These are phyloP conservation scores for Phoenicopterus ruber DNA, from an alignment of 2,113 vertebrate species.

Conservation along the genomic window DNA sequence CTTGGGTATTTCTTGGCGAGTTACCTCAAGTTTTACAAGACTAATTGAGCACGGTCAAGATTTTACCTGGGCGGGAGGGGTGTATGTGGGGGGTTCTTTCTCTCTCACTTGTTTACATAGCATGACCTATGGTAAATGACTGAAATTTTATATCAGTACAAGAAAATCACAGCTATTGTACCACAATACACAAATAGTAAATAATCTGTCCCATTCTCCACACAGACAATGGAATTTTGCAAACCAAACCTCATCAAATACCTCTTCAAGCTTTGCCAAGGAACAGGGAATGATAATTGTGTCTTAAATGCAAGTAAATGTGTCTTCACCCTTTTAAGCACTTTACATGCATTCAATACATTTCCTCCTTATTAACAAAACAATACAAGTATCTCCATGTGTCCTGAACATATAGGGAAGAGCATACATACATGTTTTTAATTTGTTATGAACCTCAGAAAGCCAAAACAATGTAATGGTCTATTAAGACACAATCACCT, in stretches of 20 bases:
- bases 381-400: neutral
- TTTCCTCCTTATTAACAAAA: neutral
- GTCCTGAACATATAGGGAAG: neutral
- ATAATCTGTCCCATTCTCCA: neutral
- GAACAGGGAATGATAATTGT: neutral
- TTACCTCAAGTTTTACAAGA: neutral
- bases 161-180: neutral
- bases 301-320: neutral
- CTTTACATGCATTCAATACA: neutral
- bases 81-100: neutral
- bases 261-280: neutral
- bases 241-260: neutral
- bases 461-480: neutral
- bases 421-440: neutral
- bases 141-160: neutral
- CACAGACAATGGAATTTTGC: neutral
- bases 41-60: neutral
- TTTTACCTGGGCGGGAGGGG: accelerated
- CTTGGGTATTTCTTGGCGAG: neutral
- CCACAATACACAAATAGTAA: neutral
- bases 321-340: neutral
- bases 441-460: neutral
- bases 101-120: neutral
- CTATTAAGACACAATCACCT: neutral
- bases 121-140: neutral